Evolutionary conservation across 2,797 vertebrate genomes (phyloP).

Genomic region (Chelidonichthys spinosus): DNA sequence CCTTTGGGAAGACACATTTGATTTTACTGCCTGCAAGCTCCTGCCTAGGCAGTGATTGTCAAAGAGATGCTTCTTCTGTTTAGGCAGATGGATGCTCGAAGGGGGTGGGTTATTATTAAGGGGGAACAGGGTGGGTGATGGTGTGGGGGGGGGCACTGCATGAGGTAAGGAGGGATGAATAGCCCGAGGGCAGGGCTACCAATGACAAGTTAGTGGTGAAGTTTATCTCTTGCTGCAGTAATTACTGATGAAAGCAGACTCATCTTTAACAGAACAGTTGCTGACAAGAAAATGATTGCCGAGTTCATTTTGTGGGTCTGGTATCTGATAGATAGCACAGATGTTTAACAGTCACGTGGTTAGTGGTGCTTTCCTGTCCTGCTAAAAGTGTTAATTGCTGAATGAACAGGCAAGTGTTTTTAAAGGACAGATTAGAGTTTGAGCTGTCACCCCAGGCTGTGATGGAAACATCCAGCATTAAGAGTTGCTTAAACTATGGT

Average conservation of each 20-base stretch:
- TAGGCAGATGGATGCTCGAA: slow-evolving; percentile 61
- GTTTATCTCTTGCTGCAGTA: slow-evolving; percentile 52
- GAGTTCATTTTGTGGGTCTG: slow-evolving; percentile 42
- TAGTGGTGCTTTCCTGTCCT: slow-evolving; percentile 8
- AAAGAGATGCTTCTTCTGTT: slow-evolving; percentile 58
- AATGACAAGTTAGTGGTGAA: slow-evolving; percentile 66
- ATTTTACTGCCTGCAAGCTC: slow-evolving; percentile 50
- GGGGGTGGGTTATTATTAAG: slow-evolving; percentile 68
- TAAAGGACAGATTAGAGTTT: slow-evolving; percentile 2
- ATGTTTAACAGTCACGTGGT: slow-evolving; percentile 6
- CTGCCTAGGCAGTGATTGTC: slow-evolving; percentile 54
- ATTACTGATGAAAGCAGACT: slow-evolving; percentile 60
- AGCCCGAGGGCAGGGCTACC: slow-evolving; percentile 59
- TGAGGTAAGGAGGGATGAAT: slow-evolving; percentile 63
- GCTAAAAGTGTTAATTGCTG: slow-evolving; percentile 12
- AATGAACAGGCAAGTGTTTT: slow-evolving; percentile 17
- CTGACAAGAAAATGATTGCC: slow-evolving; percentile 58
- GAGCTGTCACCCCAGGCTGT: slow-evolving; percentile 7
- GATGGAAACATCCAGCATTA: slow-evolving; percentile 21
- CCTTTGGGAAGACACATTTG: slow-evolving; percentile 53
- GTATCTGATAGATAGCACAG: slow-evolving; percentile 8
- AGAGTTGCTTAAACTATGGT: slow-evolving; percentile 17
- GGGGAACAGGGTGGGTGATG: slow-evolving; percentile 12
- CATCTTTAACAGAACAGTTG: slow-evolving; percentile 60
- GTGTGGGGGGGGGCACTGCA: slow-evolving; percentile 21